Percentiles rank a stretch among this genome's conserved stretches.
These are phyloP conservation scores for Spodoptera littoralis DNA, from an alignment of 2,888 invertebrate genomes.

Conservation along the genomic window DNA sequence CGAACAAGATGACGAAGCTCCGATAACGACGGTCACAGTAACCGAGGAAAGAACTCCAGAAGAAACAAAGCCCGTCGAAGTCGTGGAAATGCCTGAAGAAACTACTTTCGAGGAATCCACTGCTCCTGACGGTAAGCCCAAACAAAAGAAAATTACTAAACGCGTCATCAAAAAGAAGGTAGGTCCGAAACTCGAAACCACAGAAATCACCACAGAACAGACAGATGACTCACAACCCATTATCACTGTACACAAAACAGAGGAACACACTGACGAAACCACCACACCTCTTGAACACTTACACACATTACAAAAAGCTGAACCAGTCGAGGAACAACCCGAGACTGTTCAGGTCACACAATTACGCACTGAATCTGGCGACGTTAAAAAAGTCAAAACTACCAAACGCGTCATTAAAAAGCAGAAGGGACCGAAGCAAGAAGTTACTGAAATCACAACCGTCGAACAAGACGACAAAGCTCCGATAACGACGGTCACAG, in stretches of 20 bases:
- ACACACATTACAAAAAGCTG: conserved; percentile 5
- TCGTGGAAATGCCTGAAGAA: conserved; percentile 54
- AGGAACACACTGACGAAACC: conserved; percentile 25
- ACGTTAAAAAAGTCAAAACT: conserved; percentile 52
- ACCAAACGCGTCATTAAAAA: conserved; percentile 65
- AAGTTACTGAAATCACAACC: conserved; percentile 55
- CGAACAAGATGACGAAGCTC: conserved; percentile 16
- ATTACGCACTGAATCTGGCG: conserved; percentile 58
- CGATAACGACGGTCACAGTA: conserved; percentile 9
- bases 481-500: conserved; percentile 31
- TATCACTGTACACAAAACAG: conserved; percentile 30
- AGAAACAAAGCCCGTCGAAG: conserved; percentile 49
- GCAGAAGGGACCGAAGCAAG: conserved; percentile 41
- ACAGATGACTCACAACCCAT: conserved; percentile 39
- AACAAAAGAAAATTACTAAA: conserved; percentile 48
- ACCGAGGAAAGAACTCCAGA: conserved; percentile 46
- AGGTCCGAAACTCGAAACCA: conserved; percentile 47
- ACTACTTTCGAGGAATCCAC: conserved; percentile 43
- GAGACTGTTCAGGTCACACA: conserved; percentile 17
- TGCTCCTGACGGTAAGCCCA: conserved; percentile 41
- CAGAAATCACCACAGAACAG: conserved; percentile 57
- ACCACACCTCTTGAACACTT: conserved; percentile 17
- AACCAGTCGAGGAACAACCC: conserved; percentile 7
- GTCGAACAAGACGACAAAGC: conserved; percentile 44
- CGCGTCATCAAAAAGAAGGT: conserved; percentile 64